Conservation (phyloP, 2,888 invertebrate species). For the Sinhomidia bicolor region DNA sequence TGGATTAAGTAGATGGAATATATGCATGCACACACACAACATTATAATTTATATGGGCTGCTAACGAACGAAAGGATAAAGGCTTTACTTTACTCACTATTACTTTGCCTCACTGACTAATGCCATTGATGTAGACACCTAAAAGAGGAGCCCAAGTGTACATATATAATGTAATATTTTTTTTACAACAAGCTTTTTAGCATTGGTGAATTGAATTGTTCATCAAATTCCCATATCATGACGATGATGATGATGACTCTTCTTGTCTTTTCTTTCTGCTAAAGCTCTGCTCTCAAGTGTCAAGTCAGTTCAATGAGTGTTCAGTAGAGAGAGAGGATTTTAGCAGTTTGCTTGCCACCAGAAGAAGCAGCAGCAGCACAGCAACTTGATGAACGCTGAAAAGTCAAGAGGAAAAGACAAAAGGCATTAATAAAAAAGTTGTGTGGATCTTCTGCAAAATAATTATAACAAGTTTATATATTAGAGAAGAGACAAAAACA, state of each 20-base stretch:
- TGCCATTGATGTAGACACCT: not conserved
- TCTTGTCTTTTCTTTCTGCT: slow-evolving; percentile 34
- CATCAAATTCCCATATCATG: slow-evolving; percentile 57
- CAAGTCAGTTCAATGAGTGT: slow-evolving; percentile 58
- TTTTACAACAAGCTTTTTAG: slow-evolving; percentile 16
- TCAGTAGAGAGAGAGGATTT: slow-evolving; percentile 36
- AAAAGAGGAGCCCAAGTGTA: slow-evolving; percentile 30
- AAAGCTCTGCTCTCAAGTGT: slow-evolving; percentile 54
- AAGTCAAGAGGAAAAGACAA: not conserved
- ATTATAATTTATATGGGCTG: not conserved
- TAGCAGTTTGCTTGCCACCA: slow-evolving; percentile 19
- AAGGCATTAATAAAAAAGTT: not conserved
- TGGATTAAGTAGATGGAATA: slow-evolving; percentile 3
- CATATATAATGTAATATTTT: slow-evolving; percentile 16
- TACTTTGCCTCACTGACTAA: not conserved
- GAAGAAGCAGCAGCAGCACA: not conserved
- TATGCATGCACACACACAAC: not conserved
- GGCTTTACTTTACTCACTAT: not conserved
- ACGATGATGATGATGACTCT: slow-evolving; percentile 44
- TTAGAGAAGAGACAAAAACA: not conserved
- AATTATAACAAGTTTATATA: not conserved
- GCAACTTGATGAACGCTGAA: slow-evolving; percentile 31
- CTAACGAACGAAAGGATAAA: slow-evolving; percentile 20
- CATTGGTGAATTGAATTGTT: slow-evolving; percentile 55
- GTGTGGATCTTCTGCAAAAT: not conserved